Base-by-base conservation (phyloP, 2,797 vertebrate species). In the Pangasius sanitwongsei region DNA sequence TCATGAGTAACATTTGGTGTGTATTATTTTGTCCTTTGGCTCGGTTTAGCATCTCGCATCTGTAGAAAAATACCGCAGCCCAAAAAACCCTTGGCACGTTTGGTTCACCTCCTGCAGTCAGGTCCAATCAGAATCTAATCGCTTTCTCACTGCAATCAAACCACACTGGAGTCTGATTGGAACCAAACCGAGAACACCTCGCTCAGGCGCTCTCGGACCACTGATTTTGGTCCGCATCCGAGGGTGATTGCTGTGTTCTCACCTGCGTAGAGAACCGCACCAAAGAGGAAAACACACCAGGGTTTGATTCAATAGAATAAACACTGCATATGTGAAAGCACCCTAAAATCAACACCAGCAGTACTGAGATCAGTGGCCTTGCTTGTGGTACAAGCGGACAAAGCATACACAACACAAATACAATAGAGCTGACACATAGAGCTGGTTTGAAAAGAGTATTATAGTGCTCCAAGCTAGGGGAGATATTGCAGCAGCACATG, bases 231-330 rank as follows among this genome's bases (percentile, higher is more conserved):
- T 6, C n/a, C 1, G 4, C 37, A 44, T 3, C 48, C 6, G 75
- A 78, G 75, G 9, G 75, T 53, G 75, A 78, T n/a, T 78, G 75
- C 48, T 53, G 48, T 7, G 48, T n/a, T 77, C 74, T 50, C 74
- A 53, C 44, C 25, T 50, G 28, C 28, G 13, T 50, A 53, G 48
- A 6, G 44, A 53, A 9, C n/a, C n/a, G 6, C 67, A 34, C 31
- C n/a, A 7, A 75, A 48, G 23, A 53, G 75, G 28, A 78, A 53
- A n/a, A 53, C 75, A 53, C 48, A 53, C 12, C 28, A 53, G 44
- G 44, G 48, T 53, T 78, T 15, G 28, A 53, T 31, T 78, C 48
- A n/a, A 16, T 13, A 6, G 28, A 53, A 53, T 53, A 53, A 78
- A 78, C 48, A 31, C 12, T 53, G 28, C 48, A 31, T 53, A 31